Evolutionary conservation across 2,113 vertebrate species (phyloP).

Genomic region (Aegithalos caudatus): DNA sequence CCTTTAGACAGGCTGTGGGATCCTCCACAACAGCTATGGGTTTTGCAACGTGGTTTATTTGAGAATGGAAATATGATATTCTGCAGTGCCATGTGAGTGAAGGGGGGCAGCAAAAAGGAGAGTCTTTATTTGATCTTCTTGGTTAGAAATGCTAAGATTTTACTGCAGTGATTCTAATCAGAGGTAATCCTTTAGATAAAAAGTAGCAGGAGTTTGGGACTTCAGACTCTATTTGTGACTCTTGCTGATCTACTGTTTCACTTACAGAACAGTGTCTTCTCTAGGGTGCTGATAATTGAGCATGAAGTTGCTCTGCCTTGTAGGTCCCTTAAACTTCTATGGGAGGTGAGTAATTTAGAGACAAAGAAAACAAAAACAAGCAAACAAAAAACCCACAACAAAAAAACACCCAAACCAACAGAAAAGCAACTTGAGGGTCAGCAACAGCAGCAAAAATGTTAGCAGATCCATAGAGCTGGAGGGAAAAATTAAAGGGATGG

Average conservation of each 20-base stretch:
- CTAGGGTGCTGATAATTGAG: not conserved
- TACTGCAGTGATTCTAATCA: not conserved
- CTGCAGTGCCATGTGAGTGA: not conserved
- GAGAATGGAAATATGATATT: not conserved
- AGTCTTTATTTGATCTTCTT: not conserved
- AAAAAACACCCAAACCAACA: not conserved
- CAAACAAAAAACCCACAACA: not conserved
- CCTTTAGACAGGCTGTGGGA: not conserved
- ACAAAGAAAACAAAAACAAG: not conserved
- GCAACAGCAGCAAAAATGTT: no score
- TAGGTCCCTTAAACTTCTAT: not conserved
- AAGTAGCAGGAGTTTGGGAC: not conserved
- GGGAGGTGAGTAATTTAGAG: not conserved
- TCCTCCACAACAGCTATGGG: not conserved
- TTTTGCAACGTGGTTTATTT: not conserved
- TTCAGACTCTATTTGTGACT: not conserved
- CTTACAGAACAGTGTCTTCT: not conserved
- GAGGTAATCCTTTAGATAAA: not conserved
- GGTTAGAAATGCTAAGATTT: not conserved
- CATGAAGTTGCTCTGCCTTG: not conserved
- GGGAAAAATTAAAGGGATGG: not conserved
- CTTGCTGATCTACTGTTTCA: not conserved
- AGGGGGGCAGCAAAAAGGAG: not conserved
- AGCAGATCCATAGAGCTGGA: not conserved
- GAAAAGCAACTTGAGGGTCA: no score